Conservation (phyloP, 1,140 invertebrate species). For the Cotesia vestalis region DNA sequence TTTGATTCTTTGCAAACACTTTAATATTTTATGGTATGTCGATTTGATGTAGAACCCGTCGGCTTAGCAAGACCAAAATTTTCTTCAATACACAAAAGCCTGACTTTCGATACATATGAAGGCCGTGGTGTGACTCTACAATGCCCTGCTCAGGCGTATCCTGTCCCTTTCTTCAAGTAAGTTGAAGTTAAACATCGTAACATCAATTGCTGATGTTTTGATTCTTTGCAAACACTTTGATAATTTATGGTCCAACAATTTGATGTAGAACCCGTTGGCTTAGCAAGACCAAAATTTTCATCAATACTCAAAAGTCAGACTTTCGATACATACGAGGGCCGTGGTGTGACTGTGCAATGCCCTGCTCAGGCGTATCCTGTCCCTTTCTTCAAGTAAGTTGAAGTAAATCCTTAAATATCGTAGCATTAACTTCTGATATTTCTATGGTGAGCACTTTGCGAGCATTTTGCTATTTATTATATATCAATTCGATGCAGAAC, state of each 20-base stretch:
- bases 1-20: background rate
- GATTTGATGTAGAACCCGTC: slow-evolving; percentile 64
- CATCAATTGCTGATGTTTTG: background rate
- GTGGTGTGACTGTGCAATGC: slow-evolving; percentile 64
- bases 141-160: slow-evolving; percentile 71
- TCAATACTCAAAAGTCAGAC: slow-evolving; percentile 62
- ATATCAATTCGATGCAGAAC: slow-evolving; percentile 57
- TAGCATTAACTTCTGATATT: background rate
- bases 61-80: slow-evolving; percentile 69
- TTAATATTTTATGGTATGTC: background rate
- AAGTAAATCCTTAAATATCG: background rate
- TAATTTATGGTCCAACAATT: background rate
- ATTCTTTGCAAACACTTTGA: background rate
- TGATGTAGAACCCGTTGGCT: slow-evolving; percentile 67
- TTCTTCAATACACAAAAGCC: slow-evolving; percentile 62
- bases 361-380: slow-evolving; percentile 72
- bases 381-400: slow-evolving; percentile 68
- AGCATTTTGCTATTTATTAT: background rate
- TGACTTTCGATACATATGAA: slow-evolving; percentile 57
- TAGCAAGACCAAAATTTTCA: slow-evolving; percentile 68
- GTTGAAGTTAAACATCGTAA: slow-evolving; percentile 28
- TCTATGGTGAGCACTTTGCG: background rate
- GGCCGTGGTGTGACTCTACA: slow-evolving; percentile 59
- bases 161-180: slow-evolving; percentile 71
- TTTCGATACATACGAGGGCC: slow-evolving; percentile 53